Evolutionary conservation across 2,888 invertebrate species (phyloP).

Genomic region (Ctena decussata): DNA sequence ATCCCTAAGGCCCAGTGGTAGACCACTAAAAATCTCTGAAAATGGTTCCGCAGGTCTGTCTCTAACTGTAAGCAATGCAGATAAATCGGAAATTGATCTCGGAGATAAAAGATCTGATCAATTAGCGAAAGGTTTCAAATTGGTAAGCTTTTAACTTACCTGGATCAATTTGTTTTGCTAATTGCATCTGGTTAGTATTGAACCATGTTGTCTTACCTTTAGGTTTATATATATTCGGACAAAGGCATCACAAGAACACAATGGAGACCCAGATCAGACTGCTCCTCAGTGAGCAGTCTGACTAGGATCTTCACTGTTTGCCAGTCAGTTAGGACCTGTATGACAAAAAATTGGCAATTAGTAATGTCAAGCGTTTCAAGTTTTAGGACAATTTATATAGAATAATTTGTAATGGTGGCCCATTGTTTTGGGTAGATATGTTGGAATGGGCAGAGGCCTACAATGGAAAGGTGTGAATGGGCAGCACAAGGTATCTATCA

Average conservation of each 20-base stretch:
- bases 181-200: too few species aligned
- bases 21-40: background rate
- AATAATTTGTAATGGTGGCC: too few species aligned
- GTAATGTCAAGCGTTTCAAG: too few species aligned
- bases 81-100: background rate
- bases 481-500: background rate
- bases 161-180: constrained; percentile 1
- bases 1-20: background rate
- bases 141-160: background rate
- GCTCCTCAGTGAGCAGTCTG: too few species aligned
- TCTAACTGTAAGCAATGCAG: background rate
- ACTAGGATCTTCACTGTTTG: background rate
- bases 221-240: too few species aligned
- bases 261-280: background rate
- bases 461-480: too few species aligned
- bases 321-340: background rate
- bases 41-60: background rate
- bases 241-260: too few species aligned
- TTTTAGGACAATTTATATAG: too few species aligned
- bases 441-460: too few species aligned
- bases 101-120: constrained; percentile 1
- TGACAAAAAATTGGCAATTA: too few species aligned
- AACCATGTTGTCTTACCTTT: too few species aligned
- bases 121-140: constrained; percentile 4
- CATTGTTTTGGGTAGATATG: too few species aligned